Evolutionary conservation across 2,113 vertebrate species (phyloP).

Genomic region (Pedetes capensis): DNA sequence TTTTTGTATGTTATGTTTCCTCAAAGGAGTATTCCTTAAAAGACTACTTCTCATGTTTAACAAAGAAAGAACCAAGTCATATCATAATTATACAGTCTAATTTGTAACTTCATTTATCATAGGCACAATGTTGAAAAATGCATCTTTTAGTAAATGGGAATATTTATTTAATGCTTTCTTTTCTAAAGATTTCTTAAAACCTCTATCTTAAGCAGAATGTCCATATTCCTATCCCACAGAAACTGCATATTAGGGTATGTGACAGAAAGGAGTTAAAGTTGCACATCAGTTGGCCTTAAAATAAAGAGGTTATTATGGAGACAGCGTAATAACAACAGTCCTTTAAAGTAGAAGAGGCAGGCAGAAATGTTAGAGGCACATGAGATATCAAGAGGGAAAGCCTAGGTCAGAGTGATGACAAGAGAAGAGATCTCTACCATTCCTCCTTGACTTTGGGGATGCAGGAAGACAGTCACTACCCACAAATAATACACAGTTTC

Average conservation of each 20-base stretch:
- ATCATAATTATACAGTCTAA: background rate
- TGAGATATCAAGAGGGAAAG: background rate
- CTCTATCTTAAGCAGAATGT: background rate
- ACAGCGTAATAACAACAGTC: background rate
- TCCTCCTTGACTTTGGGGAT: background rate
- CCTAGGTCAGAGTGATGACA: no score
- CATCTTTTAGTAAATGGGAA: background rate
- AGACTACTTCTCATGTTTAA: background rate
- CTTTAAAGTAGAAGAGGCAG: background rate
- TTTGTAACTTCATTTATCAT: background rate
- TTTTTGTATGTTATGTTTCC: background rate
- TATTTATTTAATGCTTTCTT: background rate
- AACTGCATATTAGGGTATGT: background rate
- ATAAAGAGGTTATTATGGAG: background rate
- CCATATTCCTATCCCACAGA: background rate
- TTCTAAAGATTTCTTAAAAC: background rate
- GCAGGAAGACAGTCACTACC: fast-evolving
- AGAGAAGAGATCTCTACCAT: background rate
- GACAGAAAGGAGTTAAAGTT: background rate
- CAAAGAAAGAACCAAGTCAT: background rate
- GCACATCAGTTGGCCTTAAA: background rate
- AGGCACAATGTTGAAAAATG: background rate
- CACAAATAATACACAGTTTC: no score
- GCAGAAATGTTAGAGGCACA: background rate
- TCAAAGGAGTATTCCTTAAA: background rate